These are phyloP conservation scores for Amiota mariae DNA, from an alignment of 2,888 invertebrate genomes.

Conservation along the genomic window DNA sequence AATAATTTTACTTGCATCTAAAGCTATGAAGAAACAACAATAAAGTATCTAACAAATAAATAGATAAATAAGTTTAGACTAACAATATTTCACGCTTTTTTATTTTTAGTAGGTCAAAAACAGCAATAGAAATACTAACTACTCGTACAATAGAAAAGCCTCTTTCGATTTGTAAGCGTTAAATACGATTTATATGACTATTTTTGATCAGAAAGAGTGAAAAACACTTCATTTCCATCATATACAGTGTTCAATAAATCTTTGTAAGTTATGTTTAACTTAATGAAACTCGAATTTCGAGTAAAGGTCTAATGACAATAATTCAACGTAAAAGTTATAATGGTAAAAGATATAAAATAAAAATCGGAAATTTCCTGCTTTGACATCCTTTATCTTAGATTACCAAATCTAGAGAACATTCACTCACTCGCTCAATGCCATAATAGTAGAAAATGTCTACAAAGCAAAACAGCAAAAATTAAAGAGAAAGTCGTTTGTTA, in stretches of 20 bases:
- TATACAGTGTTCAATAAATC: background rate
- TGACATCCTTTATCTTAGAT: too few relatives aligned
- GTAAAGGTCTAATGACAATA: too few relatives aligned
- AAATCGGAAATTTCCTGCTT: too few relatives aligned
- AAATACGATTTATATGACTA: background rate
- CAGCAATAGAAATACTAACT: too few relatives aligned
- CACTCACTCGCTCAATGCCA: too few relatives aligned
- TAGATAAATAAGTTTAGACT: conserved; percentile 15
- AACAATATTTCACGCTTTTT: conserved; percentile 16
- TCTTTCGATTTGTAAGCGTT: background rate
- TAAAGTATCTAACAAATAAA: background rate
- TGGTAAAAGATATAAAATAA: too few relatives aligned
- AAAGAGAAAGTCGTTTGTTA: conserved; percentile 9
- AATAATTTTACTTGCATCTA: too few relatives aligned
- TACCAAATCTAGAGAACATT: too few relatives aligned
- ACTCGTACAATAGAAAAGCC: background rate
- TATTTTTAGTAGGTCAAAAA: background rate
- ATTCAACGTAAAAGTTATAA: too few relatives aligned
- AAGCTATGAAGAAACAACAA: too few relatives aligned
- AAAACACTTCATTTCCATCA: background rate
- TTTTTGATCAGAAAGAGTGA: background rate
- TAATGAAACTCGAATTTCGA: background rate
- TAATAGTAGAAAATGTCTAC: too few relatives aligned
- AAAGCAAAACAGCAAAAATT: background rate
- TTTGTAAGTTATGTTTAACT: conserved; percentile 2